Conservation (phyloP, 2,113 vertebrate genomes). For the Rhea pennata region DNA sequence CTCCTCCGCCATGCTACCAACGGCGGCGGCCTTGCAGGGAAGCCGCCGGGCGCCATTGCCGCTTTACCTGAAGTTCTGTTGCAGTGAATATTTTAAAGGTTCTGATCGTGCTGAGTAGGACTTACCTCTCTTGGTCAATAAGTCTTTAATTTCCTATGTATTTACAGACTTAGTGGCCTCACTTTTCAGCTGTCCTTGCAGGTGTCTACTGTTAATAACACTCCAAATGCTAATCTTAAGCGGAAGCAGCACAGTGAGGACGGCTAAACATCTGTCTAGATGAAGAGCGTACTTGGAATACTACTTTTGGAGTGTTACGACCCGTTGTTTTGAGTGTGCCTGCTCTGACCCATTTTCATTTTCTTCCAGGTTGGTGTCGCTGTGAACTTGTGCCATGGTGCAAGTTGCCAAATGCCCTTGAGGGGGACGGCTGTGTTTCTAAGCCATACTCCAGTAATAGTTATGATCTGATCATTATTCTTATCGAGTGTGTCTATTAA, state of each 20-base stretch:
- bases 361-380: not conserved
- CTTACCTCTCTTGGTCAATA: not conserved
- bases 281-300: not conserved
- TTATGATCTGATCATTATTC: not conserved
- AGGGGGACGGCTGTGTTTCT: not conserved
- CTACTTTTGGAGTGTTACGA: not conserved
- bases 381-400: not conserved
- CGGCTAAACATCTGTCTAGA: not conserved
- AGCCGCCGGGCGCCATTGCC: too few relatives aligned
- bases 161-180: not conserved
- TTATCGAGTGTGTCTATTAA: too few relatives aligned
- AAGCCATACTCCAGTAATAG: not conserved
- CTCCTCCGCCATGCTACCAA: not conserved
- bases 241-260: rapidly evolving
- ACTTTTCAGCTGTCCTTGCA: not conserved
- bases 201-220: not conserved
- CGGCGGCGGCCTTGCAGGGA: not conserved
- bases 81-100: not conserved
- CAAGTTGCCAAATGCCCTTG: not conserved
- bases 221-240: not conserved
- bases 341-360: not conserved
- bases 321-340: not conserved
- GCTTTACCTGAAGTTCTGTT: not conserved
- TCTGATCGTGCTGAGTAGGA: not conserved
- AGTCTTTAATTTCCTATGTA: not conserved